Conservation (phyloP, 2,113 vertebrate genomes). For the Lophochroa leadbeateri region DNA sequence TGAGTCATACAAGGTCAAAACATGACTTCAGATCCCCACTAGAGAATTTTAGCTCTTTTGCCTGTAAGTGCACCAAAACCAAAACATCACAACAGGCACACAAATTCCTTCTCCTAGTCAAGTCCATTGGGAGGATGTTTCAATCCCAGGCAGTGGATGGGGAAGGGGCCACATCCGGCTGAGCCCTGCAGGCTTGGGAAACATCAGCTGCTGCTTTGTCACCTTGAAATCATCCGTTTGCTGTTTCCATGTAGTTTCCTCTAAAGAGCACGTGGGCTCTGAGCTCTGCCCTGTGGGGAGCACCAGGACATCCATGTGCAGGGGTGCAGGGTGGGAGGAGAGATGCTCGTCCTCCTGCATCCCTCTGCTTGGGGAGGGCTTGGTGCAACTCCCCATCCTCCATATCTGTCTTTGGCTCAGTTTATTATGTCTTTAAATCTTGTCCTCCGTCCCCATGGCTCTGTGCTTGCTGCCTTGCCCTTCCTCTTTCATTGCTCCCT, state of each 20-base stretch:
- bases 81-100: background rate
- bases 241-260: slow-evolving; percentile 14
- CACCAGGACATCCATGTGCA: rapidly evolving
- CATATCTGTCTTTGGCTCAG: background rate
- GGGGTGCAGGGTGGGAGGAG: background rate
- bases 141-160: background rate
- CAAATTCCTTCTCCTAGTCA: background rate
- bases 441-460: background rate
- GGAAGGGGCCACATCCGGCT: background rate
- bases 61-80: background rate
- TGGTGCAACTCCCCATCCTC: background rate
- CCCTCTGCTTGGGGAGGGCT: background rate
- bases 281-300: background rate
- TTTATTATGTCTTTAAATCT: background rate
- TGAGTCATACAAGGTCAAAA: background rate
- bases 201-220: slow-evolving; percentile 45
- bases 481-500: background rate
- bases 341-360: rapidly evolving
- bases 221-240: background rate
- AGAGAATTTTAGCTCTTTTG: background rate
- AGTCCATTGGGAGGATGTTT: background rate
- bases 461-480: rapidly evolving
- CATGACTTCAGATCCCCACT: rapidly evolving
- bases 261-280: background rate
- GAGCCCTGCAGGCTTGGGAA: rapidly evolving